A percentile compares a stretch with the other conserved stretches of the same genome.
phyloP scores from a whole-genome alignment of 1,140 invertebrate genomes.

The Drosophila ercepeae region DNA sequence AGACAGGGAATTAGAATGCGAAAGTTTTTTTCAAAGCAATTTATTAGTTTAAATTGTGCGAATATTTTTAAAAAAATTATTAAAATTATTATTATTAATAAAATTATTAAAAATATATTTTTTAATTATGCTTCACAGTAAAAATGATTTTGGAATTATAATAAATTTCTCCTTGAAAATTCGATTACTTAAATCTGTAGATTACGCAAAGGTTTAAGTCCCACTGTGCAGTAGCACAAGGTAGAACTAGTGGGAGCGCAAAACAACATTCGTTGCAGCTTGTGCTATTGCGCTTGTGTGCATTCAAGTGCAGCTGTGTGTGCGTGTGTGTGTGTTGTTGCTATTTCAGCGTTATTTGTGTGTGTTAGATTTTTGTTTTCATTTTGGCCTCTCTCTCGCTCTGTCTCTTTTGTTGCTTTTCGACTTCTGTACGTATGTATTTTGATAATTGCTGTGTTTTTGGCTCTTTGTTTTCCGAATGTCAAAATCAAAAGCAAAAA shows the following conservation, averaged over 20 bases:
- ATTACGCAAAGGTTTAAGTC: neutral
- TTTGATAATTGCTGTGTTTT: conserved; percentile 64
- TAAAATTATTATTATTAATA: no score
- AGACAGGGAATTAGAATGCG: no score
- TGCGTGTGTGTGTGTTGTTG: conserved; percentile 40
- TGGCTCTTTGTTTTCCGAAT: conserved; percentile 62
- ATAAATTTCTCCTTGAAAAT: no score
- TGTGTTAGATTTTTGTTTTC: conserved; percentile 44
- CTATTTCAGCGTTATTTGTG: conserved; percentile 19
- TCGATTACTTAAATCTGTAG: no score
- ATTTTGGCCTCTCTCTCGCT: conserved; percentile 24
- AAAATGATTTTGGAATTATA: no score
- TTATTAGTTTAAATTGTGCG: no score
- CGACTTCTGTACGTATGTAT: conserved; percentile 54
- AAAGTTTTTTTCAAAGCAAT: no score
- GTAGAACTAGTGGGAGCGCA: conserved; percentile 6
- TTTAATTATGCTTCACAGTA: no score
- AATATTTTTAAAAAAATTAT: no score
- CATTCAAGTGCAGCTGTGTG: conserved; percentile 27
- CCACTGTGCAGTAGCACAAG: conserved; percentile 23
- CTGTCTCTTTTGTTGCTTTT: conserved; percentile 6
- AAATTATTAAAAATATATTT: no score
- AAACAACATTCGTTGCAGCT: conserved; percentile 66
- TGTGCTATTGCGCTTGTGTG: conserved; percentile 37
- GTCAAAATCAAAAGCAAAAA: conserved; percentile 23